These are phyloP conservation scores for Hemiprocne comata DNA, from an alignment of 2,113 vertebrate genomes.

Conservation along the genomic window DNA sequence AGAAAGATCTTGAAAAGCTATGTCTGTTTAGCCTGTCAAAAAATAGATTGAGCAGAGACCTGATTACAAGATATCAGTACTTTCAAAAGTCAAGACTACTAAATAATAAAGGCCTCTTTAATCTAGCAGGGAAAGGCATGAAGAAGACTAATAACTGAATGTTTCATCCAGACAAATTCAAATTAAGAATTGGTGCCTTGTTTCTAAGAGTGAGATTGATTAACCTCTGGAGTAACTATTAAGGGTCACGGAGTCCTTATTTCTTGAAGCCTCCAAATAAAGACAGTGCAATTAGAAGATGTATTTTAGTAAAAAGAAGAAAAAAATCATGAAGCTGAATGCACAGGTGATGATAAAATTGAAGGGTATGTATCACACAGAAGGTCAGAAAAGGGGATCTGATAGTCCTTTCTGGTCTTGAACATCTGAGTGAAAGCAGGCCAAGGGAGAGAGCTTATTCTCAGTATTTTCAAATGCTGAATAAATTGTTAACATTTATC, in stretches of 20 bases:
- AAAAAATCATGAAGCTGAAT: background rate
- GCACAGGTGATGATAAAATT: background rate
- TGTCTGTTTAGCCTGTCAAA: background rate
- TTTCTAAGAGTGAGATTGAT: slow-evolving; percentile 19
- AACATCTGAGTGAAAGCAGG: background rate
- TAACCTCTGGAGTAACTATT: background rate
- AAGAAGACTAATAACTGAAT: background rate
- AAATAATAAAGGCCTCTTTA: background rate
- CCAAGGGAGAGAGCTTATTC: background rate
- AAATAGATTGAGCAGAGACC: background rate
- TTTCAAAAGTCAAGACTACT: slow-evolving; percentile 6
- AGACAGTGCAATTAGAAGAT: background rate
- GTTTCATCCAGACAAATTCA: background rate
- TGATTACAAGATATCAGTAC: background rate
- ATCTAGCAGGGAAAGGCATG: background rate
- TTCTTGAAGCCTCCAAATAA: background rate
- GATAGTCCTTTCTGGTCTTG: background rate
- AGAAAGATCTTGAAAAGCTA: background rate
- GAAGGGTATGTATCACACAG: background rate
- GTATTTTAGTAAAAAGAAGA: background rate
- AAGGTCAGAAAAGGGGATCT: background rate
- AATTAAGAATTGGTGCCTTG: background rate
- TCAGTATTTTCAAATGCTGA: background rate
- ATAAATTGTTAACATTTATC: slow-evolving; percentile 33
- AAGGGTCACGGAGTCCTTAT: background rate